Evolutionary conservation across 2,888 invertebrate genomes (phyloP), one percentile per base, ranked within the genome.

Genomic region (Athalia cordata): DNA sequence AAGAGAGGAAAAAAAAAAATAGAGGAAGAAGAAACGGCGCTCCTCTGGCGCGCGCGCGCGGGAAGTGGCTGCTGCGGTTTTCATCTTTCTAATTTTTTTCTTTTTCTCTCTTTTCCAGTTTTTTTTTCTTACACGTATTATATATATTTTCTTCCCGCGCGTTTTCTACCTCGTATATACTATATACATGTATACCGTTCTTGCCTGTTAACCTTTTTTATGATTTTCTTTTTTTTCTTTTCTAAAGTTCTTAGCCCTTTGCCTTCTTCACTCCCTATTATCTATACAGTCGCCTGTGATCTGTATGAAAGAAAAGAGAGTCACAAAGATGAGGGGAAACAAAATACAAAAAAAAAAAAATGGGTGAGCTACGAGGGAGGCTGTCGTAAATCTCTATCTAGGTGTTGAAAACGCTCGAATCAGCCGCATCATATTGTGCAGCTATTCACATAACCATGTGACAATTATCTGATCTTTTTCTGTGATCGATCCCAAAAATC

Each of bases 1-100:
- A n/a, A 62, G 13, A 55, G 13, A 13, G 2, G 29, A 29, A 29
- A n/a, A 13, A 62, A n/a, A 62, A 8, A 43, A 52, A 70, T n/a
- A n/a, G 45, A 45, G 45, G 45, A 8, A 45, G 43, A 55, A 15
- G 52, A 52, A 52, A 43, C 5, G 86, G 85, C 88, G 87, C 29
- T 29, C 0, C 86, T 88, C 89, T 88, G 89, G 87, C 86, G 87
- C 87, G 81, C 84, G 68, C 84, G 84, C 80, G 77, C 78, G 61
- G 85, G 87, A 87, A 87, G 88, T 87, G 86, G 85, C 85, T 87
- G 88, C 82, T 87, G 88, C 82, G 88, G 88, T 88, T 88, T 86
- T 83, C 79, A 29, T 29, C 81, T 79, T 80, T 82, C 82, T 83
- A 79, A 85, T 82, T 83, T 81, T 80, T 29, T n/a, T n/a, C 80